Evolutionary conservation across 1,140 invertebrate genomes (phyloP).

Genomic region (Trachymyrmex septentrionalis): DNA sequence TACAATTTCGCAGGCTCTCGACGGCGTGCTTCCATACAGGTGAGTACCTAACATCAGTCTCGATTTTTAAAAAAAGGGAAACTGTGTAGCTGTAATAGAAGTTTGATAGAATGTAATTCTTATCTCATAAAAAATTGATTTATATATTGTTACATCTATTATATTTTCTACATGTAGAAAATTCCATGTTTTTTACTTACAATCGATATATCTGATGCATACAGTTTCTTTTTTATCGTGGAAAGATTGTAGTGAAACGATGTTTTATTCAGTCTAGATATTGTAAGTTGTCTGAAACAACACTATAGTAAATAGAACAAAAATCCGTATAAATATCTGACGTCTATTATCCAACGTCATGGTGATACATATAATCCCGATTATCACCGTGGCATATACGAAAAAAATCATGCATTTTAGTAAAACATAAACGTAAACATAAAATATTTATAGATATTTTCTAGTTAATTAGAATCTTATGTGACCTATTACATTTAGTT

Average conservation of each 20-base stretch:
- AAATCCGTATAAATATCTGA: constrained; percentile 15
- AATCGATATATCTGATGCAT: background rate
- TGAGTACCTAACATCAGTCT: constrained; percentile 85
- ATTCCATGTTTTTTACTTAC: background rate
- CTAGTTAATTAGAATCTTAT: background rate
- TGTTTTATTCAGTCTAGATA: constrained; percentile 9
- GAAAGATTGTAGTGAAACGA: background rate
- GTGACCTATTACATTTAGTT: background rate
- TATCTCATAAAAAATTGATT: background rate
- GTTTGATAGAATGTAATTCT: background rate
- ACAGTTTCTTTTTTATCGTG: constrained; percentile 49
- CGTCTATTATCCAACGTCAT: background rate
- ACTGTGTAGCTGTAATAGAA: background rate
- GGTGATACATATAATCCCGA: too few relatives aligned
- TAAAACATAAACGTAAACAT: background rate
- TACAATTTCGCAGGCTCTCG: constrained; percentile 95
- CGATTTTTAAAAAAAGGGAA: constrained; percentile 44
- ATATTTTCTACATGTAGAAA: background rate
- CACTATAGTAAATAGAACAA: background rate
- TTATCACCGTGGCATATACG: background rate
- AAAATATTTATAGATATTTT: constrained; percentile 13
- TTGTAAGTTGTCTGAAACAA: background rate
- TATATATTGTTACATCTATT: background rate
- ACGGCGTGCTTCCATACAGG: constrained; percentile 95
- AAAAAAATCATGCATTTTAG: background rate